These are phyloP conservation scores for Melanophora roralis DNA, from an alignment of 2,888 invertebrate genomes.

Conservation along the genomic window DNA sequence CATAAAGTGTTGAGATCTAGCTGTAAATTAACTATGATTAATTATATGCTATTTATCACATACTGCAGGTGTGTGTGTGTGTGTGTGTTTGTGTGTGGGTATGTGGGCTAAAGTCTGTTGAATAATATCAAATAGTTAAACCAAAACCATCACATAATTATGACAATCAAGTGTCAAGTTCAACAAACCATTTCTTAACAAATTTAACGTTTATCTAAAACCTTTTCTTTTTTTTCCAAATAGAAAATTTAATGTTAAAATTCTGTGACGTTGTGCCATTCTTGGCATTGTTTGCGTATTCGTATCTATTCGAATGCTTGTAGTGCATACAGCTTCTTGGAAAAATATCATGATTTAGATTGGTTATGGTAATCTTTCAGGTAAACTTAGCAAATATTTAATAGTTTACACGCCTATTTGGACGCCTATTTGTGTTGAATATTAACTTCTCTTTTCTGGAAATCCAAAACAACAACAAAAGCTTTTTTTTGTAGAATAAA, in stretches of 20 bases:
- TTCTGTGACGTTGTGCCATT: constrained; percentile 7
- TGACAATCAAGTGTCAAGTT: constrained; percentile 64
- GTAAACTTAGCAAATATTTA: constrained; percentile 60
- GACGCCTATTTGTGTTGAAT: constrained; percentile 58
- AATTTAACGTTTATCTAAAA: constrained; percentile 41
- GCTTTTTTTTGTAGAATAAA: not conserved
- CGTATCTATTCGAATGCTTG: not conserved
- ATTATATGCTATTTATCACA: constrained; percentile 45
- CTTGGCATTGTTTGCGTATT: constrained; percentile 6
- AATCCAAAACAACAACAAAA: not conserved
- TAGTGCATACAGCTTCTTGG: constrained; percentile 31
- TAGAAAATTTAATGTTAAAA: constrained; percentile 15
- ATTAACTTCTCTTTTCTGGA: constrained; percentile 45
- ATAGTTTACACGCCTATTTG: constrained; percentile 62
- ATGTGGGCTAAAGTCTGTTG: not conserved
- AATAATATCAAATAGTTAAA: constrained; percentile 37
- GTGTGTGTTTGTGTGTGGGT: not conserved
- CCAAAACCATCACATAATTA: constrained; percentile 54
- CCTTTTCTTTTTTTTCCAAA: constrained; percentile 34
- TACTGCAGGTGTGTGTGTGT: not conserved
- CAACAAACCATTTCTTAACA: constrained; percentile 60
- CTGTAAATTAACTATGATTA: constrained; percentile 53
- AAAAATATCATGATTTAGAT: constrained; percentile 56
- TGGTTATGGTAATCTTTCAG: constrained; percentile 58
- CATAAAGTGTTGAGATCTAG: constrained; percentile 40